Conservation (phyloP, 1,140 invertebrate species). For the Stratiolaelaps scimitus region DNA sequence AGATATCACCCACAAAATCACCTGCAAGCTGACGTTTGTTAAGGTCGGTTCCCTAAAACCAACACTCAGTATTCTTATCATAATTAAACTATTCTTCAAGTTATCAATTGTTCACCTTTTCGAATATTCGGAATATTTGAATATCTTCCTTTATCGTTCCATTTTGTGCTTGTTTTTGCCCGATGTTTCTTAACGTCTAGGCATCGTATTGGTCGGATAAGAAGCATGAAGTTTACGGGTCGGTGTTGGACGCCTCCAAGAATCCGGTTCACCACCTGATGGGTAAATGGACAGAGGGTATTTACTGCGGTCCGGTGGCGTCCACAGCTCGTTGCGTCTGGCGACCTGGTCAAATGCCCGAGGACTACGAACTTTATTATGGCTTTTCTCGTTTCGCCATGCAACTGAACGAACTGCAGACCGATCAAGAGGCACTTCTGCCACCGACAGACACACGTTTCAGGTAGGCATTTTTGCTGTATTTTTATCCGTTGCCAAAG, state of each 20-base stretch:
- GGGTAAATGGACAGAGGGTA: slow-evolving; percentile 67
- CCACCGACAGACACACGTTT: slow-evolving; percentile 62
- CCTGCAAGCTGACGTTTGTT: slow-evolving; percentile 64
- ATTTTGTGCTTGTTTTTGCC: background rate
- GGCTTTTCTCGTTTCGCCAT: slow-evolving; percentile 72
- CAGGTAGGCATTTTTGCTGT: slow-evolving; percentile 36
- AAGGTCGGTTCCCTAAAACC: slow-evolving; percentile 48
- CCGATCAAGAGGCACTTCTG: slow-evolving; percentile 50
- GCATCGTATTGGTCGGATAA: slow-evolving; percentile 65
- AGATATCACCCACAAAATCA: slow-evolving; percentile 45
- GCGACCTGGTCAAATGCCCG: slow-evolving; percentile 63
- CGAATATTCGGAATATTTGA: slow-evolving; percentile 4
- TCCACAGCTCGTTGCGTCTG: slow-evolving; percentile 58
- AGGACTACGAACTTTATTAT: slow-evolving; percentile 65
- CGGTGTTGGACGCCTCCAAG: slow-evolving; percentile 48
- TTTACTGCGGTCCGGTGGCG: slow-evolving; percentile 56
- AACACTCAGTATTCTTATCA: too few species aligned
- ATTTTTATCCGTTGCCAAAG: background rate
- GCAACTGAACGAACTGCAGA: slow-evolving; percentile 64
- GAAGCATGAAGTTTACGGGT: slow-evolving; percentile 61
- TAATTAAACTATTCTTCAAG: slow-evolving; percentile 17
- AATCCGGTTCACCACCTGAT: slow-evolving; percentile 53
- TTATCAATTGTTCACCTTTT: slow-evolving; percentile 26
- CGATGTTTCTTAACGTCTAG: slow-evolving; percentile 40
- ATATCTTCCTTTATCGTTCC: too few species aligned